Base-by-base conservation (phyloP, 2,797 vertebrate genomes). In the Lepilemur septentrionalis region DNA sequence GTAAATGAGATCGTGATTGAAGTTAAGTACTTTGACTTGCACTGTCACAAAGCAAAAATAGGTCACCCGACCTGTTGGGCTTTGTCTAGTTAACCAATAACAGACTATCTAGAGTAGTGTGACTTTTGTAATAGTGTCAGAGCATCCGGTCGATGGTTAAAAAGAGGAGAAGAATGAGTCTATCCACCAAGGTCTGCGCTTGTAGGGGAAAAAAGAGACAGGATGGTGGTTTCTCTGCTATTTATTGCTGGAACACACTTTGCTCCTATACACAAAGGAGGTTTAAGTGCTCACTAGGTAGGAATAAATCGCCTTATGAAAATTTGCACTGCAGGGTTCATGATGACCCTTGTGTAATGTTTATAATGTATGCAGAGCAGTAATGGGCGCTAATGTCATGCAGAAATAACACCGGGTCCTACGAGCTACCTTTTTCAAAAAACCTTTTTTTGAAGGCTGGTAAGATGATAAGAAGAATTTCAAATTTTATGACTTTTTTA, bases 1-100 rank as follows among this genome's bases (percentile, higher is more conserved):
- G 98, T 98, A 98, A 99, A 99, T 98, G 98, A 98, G 98, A 97
- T 98, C 85, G 98, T 99, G 98, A 99, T 99, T 99, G 98, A 99
- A 98, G 98, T 98, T 98, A 99, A 99, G 98, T 98, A 98, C 98
- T 99, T 99, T 99, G 98, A 98, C 98, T 98, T 22, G 18, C 91
- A 97, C 97, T 98, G 98, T 98, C 98, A 98, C 97, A 98, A 99
- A 98, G 97, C 97, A 98, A 98, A 98, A 98, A 97, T 98, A 98
- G 98, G 98, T 98, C 98, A 98, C 97, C 87, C 83, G 97, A 98
- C 98, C 98, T 98, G 98, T 98, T 98, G 98, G 98, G 96, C 94
- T 98, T 97, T 97, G 96, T 97, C 98, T 98, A 98, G 98, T 99
- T 99, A 99, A 98, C 98, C 98, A 98, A 92, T 98, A 98, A 98